phyloP scores from a whole-genome alignment of 2,797 vertebrate genomes.

The Choloepus didactylus region DNA sequence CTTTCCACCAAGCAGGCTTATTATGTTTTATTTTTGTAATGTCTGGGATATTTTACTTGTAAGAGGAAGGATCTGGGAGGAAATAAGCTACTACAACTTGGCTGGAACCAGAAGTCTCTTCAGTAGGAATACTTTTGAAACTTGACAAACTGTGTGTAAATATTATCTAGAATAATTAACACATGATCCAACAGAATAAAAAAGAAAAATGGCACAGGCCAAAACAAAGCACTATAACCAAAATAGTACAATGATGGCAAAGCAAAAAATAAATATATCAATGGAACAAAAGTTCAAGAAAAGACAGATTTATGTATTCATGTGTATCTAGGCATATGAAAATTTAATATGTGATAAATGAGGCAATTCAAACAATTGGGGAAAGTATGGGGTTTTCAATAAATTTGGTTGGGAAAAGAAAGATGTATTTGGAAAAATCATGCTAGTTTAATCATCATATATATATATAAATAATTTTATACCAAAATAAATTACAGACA shows the following conservation, averaged over 20 bases:
- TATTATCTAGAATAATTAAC: neutral
- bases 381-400: neutral
- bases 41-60: neutral
- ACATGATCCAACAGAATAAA: neutral
- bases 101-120: neutral
- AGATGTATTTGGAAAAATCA: neutral
- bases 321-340: neutral
- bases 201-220: neutral
- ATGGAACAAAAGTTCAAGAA: constrained; percentile 23
- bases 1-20: neutral
- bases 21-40: neutral
- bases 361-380: neutral
- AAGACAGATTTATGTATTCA: neutral
- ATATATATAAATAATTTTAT: neutral
- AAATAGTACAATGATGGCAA: neutral
- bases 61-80: neutral
- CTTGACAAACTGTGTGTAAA: neutral
- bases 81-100: neutral
- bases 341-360: neutral
- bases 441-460: neutral
- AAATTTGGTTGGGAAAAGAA: neutral
- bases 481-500: neutral
- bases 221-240: neutral
- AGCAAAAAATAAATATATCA: neutral
- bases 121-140: neutral